A percentile compares a stretch with the other conserved stretches of the same genome.
These are phyloP conservation scores for Drosophila elegans DNA, from an alignment of 1,140 invertebrate species.

Conservation along the genomic window DNA sequence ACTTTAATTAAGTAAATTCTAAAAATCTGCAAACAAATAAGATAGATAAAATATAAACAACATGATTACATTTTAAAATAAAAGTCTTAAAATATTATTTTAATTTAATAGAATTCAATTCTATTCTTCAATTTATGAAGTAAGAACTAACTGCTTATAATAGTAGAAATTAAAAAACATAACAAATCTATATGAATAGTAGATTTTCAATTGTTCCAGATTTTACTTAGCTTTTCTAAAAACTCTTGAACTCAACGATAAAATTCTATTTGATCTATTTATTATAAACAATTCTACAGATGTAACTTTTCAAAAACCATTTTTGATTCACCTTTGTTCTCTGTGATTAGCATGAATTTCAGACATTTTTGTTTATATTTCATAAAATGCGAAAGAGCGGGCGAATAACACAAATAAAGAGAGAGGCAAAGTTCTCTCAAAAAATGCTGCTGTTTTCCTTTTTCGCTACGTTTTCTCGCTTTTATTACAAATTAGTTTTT, in stretches of 20 bases:
- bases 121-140: no score
- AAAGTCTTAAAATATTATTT: no score
- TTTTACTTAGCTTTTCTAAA: no score
- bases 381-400: conserved; percentile 4
- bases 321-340: conserved; percentile 2
- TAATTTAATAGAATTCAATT: no score
- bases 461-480: conserved; percentile 16
- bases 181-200: no score
- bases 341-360: conserved; percentile 29
- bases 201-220: no score
- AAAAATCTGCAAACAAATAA: no score
- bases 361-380: conserved; percentile 73
- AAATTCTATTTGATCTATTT: not conserved
- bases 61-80: no score
- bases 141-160: no score
- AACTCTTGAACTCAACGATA: not conserved
- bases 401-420: not conserved
- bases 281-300: not conserved
- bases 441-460: conserved; percentile 52
- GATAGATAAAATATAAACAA: no score
- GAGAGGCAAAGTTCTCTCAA: conserved; percentile 53
- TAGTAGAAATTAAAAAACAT: no score
- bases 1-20: no score
- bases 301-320: not conserved
- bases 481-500: conserved; percentile 5